Evolutionary conservation across 2,113 vertebrate species (phyloP).

Genomic region (Oxygymnocypris stewartii): DNA sequence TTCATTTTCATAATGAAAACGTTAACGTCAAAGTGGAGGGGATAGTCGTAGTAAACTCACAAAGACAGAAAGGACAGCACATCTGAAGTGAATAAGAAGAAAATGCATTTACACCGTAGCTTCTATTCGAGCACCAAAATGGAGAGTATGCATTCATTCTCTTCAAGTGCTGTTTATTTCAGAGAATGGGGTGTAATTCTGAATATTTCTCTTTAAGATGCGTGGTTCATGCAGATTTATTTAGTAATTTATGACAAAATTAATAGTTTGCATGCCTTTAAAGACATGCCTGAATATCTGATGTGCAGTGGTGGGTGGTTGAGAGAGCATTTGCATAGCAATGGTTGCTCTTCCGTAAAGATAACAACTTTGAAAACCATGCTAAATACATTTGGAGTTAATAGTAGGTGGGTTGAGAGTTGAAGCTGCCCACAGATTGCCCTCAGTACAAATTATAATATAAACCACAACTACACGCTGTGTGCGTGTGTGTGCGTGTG

Average conservation of each 20-base stretch:
- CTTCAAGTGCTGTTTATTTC: conserved; percentile 11
- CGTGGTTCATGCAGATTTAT: conserved; percentile 7
- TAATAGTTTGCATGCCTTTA: conserved; percentile 52
- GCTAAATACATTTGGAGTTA: conserved; percentile 20
- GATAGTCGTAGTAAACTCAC: not conserved
- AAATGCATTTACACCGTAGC: not conserved
- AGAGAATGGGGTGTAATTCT: not conserved
- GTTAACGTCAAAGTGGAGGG: conserved; percentile 61
- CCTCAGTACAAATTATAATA: conserved; percentile 31
- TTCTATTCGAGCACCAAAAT: not conserved
- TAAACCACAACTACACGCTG: conserved; percentile 5
- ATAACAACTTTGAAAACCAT: conserved; percentile 31
- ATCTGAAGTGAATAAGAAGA: not conserved
- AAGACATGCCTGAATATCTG: conserved; percentile 55
- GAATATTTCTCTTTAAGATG: conserved; percentile 27
- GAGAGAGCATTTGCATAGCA: conserved; percentile 66
- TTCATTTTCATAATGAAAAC: conserved; percentile 65
- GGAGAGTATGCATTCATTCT: conserved; percentile 5
- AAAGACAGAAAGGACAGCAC: not conserved
- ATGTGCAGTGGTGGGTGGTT: conserved; percentile 63
- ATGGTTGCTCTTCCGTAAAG: conserved; percentile 41
- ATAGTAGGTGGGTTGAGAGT: conserved; percentile 21
- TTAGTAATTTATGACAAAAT: conserved; percentile 43
- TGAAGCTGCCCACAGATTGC: conserved; percentile 25
- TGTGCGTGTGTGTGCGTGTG: not conserved